phyloP scores from a whole-genome alignment of 2,797 vertebrate genomes.

The Babyrousa celebensis region DNA sequence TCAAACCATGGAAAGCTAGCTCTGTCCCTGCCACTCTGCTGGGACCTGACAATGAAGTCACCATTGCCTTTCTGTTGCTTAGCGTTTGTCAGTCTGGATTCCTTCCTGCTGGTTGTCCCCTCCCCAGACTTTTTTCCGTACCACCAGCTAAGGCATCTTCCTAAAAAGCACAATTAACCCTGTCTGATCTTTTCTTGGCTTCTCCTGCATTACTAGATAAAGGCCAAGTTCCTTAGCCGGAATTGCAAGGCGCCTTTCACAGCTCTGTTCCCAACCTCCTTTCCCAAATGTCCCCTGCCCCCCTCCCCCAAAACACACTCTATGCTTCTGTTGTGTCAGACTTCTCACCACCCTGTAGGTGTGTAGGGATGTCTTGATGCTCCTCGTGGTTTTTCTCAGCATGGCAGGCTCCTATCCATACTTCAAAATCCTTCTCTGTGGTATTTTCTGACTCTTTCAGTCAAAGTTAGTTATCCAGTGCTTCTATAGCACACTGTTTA shows the following conservation, averaged over 20 bases:
- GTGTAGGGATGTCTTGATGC: not conserved
- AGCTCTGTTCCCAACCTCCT: not conserved
- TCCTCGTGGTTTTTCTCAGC: not conserved
- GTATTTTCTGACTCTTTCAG: not conserved
- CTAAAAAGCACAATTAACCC: conserved; percentile 5
- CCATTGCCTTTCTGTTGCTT: not conserved
- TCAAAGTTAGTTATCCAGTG: not conserved
- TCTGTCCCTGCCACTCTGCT: not conserved
- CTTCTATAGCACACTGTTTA: not conserved
- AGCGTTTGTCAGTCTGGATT: not conserved
- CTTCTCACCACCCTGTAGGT: not conserved
- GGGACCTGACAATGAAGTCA: not conserved
- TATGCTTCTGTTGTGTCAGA: too few species aligned
- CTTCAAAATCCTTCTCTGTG: conserved; percentile 7
- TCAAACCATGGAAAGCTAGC: not conserved
- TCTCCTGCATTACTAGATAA: not conserved
- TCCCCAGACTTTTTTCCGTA: not conserved
- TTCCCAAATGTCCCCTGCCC: not conserved
- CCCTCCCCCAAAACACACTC: not conserved
- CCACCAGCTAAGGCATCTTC: not conserved
- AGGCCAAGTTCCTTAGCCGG: not conserved
- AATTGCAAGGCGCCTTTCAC: not conserved
- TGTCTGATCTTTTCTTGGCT: not conserved
- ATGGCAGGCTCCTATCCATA: not conserved
- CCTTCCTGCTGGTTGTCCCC: not conserved